Conservation (phyloP, 2,113 vertebrate species). For the Gasterosteus nipponicus region DNA sequence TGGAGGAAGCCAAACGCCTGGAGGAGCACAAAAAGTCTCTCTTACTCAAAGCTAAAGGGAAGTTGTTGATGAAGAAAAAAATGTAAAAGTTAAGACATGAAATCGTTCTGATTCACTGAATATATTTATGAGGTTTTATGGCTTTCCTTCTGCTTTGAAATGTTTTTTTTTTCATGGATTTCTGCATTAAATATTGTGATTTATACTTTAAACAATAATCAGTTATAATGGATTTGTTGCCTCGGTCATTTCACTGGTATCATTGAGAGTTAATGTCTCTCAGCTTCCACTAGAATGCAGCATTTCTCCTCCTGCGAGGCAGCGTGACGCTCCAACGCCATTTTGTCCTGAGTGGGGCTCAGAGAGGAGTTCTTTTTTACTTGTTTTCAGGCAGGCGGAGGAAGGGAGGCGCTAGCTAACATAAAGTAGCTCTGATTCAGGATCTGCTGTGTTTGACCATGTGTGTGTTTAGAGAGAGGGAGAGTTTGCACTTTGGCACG, state of each 20-base stretch:
- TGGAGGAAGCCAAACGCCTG: constrained; percentile 59
- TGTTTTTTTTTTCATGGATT: constrained; percentile 26
- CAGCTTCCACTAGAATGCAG: constrained; percentile 76
- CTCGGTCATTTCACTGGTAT: background rate
- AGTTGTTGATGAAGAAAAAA: constrained; percentile 67
- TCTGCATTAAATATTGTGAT: constrained; percentile 47
- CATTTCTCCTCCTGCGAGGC: constrained; percentile 47
- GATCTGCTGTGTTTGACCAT: constrained; percentile 7
- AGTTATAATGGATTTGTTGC: background rate
- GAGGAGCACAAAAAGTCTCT: constrained; percentile 76
- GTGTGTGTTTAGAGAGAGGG: background rate
- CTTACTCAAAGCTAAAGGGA: constrained; percentile 85
- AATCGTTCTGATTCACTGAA: background rate
- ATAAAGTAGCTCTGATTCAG: constrained; percentile 52
- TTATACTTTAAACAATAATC: background rate
- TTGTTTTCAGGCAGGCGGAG: constrained; percentile 19
- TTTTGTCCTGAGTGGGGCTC: constrained; percentile 63
- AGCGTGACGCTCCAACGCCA: constrained; percentile 47
- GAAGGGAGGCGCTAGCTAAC: constrained; percentile 48
- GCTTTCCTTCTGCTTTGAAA: background rate
- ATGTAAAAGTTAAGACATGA: constrained; percentile 25
- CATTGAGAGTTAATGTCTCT: constrained; percentile 7
- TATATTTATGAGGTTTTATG: constrained; percentile 23
- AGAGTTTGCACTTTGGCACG: constrained; percentile 9
- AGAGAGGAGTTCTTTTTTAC: constrained; percentile 17